Evolutionary conservation across 2,113 vertebrate genomes (phyloP), one percentile per base, ranked within the genome.

Genomic region (Pongo abelii): DNA sequence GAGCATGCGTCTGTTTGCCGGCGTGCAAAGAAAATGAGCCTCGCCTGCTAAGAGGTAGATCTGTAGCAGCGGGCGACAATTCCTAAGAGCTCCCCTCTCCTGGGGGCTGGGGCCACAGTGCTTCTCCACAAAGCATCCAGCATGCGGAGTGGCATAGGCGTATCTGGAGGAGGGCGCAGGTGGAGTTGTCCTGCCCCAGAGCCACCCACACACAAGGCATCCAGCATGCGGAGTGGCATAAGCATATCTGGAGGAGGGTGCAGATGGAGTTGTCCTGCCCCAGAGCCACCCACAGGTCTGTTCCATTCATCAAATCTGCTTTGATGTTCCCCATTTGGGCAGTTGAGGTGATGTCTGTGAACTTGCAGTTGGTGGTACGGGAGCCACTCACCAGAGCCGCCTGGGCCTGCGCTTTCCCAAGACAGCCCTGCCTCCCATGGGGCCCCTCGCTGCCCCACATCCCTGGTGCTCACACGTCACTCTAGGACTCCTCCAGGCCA

Each of bases 1-100:
- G 32, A 67, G 69, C 48, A 3, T 80, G 32, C 2, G 22, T 48
- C 69, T 67, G 4, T 46, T 46, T 75, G 25, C 46, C 3, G 23
- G 46, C 27, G 9, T 38, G 38, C 50, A 70, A 14, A 32, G 50
- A 70, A 23, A 17, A 30, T 16, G 35, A 20, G 43, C 38, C 70
- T 79, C 3, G 6, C 88, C n/a, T 83, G 61, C 46, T 38, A 1
- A 30, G 22, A 25, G 43, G 11, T 35, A 38, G 40, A 4, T 40
- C 35, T 1, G 0, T 8, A 12, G 35, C 38, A 18, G 46, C 84
- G 32, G 48, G 10, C 6, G 0, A 0, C 0, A 3, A 23, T 32
- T n/a, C 40, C 50, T 50, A 23, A 23, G 46, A 32, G 23, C 35
- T 35, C 57, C 1, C 0, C 16, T 75, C 2, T 43, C 57, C 67